Evolutionary conservation across 2,797 vertebrate genomes (phyloP), one percentile per base, ranked within the genome.

Genomic region (Sebastes itinus): DNA sequence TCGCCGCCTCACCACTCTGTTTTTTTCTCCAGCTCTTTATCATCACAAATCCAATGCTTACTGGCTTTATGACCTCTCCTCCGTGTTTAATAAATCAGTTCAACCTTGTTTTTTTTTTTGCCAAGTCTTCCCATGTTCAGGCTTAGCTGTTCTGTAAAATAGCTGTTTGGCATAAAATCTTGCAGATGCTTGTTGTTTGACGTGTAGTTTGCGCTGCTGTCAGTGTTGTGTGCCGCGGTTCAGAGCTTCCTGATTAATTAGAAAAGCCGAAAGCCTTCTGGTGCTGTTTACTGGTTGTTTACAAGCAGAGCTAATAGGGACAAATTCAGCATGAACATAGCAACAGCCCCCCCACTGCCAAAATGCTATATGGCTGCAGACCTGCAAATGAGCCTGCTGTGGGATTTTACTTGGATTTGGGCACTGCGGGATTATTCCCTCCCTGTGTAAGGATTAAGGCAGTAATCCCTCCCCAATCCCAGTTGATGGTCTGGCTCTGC

Each of bases 401-500:
- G 83, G 88, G 90, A 92, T 94, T 84, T 87, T 85, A 63, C 66
- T 89, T 84, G 89, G 89, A 94, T 95, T 96, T 96, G 94, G 92
- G 74, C 92, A 94, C 92, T 91, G 10, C 62, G 56, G 92, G 94
- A 97, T 97, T 97, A 96, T 95, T 93, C 88, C 91, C 74, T 93
- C 88, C 91, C 74, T 94, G 92, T 93, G 93, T 85, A 46, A 88
- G 95, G 94, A 94, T 97, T 96, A 95, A 88, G 87, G 75, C 82
- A 83, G 67, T 95, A 97, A 97, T 97, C 95, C 93, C 86, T 84
- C 75, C 75, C 76, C 92, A 92, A 92, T 94, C 92, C 75, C 85
- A 91, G 93, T 78, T 88, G 89, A 92, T 92, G 90, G 90, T 94
- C 89, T 84, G 84, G 46, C 76, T 80, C 77, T 87, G 79, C 70